phyloP scores from a whole-genome alignment of 1,140 invertebrate genomes.

The Ceratina calcarata region DNA sequence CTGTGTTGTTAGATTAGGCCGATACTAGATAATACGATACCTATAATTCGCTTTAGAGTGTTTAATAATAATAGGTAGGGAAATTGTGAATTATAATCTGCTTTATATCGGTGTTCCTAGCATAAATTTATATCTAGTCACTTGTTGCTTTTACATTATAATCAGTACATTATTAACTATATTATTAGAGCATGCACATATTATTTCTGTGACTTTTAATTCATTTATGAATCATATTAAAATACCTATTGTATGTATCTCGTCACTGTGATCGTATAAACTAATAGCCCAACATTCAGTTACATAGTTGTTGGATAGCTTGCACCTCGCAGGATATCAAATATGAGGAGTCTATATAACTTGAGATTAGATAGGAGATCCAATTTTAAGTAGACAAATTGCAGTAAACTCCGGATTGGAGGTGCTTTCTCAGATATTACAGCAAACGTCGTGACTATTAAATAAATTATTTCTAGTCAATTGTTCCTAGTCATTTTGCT shows the following conservation, averaged over 20 bases:
- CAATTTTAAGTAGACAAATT: not conserved
- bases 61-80: no score
- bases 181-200: no score
- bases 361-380: constrained; percentile 5
- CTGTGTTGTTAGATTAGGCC: no score
- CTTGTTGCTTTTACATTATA: no score
- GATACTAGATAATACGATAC: no score
- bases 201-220: not conserved
- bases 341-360: not conserved
- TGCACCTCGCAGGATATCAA: not conserved
- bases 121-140: no score
- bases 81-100: no score
- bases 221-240: not conserved
- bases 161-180: no score
- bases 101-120: no score
- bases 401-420: not conserved
- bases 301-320: constrained; percentile 8
- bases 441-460: not conserved
- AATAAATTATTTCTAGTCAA: constrained; percentile 19
- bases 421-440: not conserved
- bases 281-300: constrained; percentile 4
- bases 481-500: no score
- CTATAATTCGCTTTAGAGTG: no score
- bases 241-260: constrained; percentile 6
- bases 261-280: constrained; percentile 15